Conservation (phyloP, 2,113 vertebrate species). For the Arvicanthis niloticus region DNA sequence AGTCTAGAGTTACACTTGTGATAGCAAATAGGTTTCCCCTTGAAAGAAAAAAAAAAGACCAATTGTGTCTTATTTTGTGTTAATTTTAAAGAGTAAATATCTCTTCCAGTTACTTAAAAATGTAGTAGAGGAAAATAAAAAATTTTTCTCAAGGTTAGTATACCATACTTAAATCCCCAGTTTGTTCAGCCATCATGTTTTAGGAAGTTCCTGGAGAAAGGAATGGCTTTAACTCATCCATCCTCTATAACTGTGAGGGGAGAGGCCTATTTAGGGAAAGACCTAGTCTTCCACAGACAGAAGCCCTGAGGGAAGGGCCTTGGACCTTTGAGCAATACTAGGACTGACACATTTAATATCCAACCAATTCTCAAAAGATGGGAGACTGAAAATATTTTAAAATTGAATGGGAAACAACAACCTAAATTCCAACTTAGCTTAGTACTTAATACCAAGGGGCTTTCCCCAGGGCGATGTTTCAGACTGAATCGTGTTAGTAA, state of each 20-base stretch:
- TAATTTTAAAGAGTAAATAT: slow-evolving; percentile 30
- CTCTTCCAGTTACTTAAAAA: slow-evolving; percentile 21
- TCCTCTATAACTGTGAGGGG: not conserved
- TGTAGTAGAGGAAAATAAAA: not conserved
- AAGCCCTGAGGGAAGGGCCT: not conserved
- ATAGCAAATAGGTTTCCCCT: not conserved
- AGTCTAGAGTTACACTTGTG: not conserved
- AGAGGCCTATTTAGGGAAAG: not conserved
- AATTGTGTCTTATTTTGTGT: not conserved
- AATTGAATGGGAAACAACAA: not conserved
- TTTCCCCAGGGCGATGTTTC: not conserved
- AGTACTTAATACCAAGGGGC: not conserved
- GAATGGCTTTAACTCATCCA: not conserved
- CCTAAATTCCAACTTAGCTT: not conserved
- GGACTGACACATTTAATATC: not conserved
- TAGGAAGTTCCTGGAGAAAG: not conserved
- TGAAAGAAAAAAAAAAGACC: not conserved
- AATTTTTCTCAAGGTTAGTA: not conserved
- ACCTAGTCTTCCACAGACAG: not conserved
- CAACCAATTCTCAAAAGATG: not conserved
- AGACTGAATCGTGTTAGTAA: not conserved
- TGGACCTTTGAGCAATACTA: not conserved
- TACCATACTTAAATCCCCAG: not conserved
- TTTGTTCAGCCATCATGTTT: not conserved
- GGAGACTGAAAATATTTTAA: not conserved